A percentile compares a stretch with the other conserved stretches of the same genome.
Evolutionary conservation across 1,140 invertebrate species (phyloP).

Genomic region (Drosophila erecta): DNA sequence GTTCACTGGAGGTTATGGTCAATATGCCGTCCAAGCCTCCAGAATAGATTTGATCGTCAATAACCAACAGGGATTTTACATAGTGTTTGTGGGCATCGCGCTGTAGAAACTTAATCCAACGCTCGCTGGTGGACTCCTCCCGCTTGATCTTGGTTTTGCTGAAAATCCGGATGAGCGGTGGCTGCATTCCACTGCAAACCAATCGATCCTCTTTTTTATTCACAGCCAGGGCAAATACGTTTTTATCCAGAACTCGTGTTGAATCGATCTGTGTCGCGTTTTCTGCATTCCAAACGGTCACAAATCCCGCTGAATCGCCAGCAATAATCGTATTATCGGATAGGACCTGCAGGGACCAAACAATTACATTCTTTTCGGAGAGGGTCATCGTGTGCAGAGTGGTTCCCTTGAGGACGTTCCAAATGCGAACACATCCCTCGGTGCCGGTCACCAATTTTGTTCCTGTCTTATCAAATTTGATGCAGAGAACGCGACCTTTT

Average conservation of each 20-base stretch:
- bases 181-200: conserved; percentile 93
- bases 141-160: conserved; percentile 88
- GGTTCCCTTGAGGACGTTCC: conserved; percentile 93
- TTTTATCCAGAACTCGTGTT: conserved; percentile 91
- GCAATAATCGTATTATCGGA: conserved; percentile 94
- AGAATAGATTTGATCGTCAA: conserved; percentile 89
- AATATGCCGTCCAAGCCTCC: conserved; percentile 92
- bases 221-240: conserved; percentile 90
- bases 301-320: conserved; percentile 94
- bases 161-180: conserved; percentile 89
- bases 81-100: conserved; percentile 93
- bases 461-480: conserved; percentile 92
- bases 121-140: conserved; percentile 84
- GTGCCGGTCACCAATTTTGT: conserved; percentile 94
- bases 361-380: conserved; percentile 90
- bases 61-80: conserved; percentile 89
- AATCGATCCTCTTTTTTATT: conserved; percentile 89
- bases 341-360: conserved; percentile 93
- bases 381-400: conserved; percentile 93
- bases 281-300: conserved; percentile 94
- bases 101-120: conserved; percentile 93
- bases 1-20: conserved; percentile 87
- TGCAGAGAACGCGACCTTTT: conserved; percentile 93
- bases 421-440: conserved; percentile 92
- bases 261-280: conserved; percentile 91